Conservation (phyloP, 2,888 invertebrate species). For the Petrophora chlorosata region DNA sequence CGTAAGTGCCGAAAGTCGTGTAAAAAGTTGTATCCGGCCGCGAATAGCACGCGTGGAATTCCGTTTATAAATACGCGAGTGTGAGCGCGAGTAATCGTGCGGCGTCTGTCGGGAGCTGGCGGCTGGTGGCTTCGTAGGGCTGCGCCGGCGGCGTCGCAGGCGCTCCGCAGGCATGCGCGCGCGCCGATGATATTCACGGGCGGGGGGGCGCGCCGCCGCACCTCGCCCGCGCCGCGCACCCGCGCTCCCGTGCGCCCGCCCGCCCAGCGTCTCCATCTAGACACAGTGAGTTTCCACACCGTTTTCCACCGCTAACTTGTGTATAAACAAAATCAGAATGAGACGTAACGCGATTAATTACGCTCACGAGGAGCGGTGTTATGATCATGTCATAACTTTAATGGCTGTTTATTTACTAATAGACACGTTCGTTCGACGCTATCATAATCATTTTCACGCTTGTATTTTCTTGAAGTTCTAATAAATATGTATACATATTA, state of each 20-base stretch:
- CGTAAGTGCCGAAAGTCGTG: slow-evolving; percentile 83
- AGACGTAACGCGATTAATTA: slow-evolving; percentile 32
- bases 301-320: slow-evolving; percentile 24
- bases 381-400: slow-evolving; percentile 25
- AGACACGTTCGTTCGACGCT: slow-evolving; percentile 5
- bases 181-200: slow-evolving; percentile 81
- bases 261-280: slow-evolving; percentile 59
- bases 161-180: slow-evolving; percentile 51
- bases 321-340: slow-evolving; percentile 35
- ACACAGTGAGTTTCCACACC: slow-evolving; percentile 60
- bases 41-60: slow-evolving; percentile 76
- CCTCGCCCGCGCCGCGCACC: slow-evolving; percentile 72
- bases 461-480: too few relatives aligned
- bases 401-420: slow-evolving; percentile 35
- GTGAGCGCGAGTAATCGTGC: slow-evolving; percentile 43
- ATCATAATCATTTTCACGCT: too few relatives aligned
- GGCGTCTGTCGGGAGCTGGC: slow-evolving; percentile 34
- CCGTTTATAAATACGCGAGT: slow-evolving; percentile 79
- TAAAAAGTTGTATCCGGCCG: slow-evolving; percentile 82
- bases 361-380: slow-evolving; percentile 18
- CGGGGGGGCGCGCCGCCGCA: slow-evolving; percentile 80
- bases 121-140: slow-evolving; percentile 40
- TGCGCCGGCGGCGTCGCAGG: slow-evolving; percentile 30
- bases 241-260: slow-evolving; percentile 55
- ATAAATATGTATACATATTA: too few relatives aligned